phyloP scores from a whole-genome alignment of 2,797 vertebrate species.

The Muscicapa comitata region DNA sequence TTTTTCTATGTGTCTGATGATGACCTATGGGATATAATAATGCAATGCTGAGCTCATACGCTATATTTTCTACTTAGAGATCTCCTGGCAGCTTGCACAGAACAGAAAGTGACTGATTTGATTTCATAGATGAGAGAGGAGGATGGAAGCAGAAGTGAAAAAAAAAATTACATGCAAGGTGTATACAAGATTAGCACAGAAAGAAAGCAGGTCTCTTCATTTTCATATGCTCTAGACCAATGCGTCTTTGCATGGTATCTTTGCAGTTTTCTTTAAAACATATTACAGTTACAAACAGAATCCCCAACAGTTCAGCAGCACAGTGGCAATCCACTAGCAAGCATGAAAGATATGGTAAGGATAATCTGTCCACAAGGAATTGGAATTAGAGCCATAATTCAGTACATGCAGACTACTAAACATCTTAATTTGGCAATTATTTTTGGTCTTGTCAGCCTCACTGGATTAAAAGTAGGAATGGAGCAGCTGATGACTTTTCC shows the following conservation, averaged over 20 bases:
- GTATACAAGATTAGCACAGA: neutral
- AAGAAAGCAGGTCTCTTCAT: neutral
- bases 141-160: neutral
- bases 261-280: neutral
- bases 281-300: neutral
- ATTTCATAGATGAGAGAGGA: neutral
- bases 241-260: neutral
- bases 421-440: neutral
- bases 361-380: neutral
- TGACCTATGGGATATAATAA: neutral
- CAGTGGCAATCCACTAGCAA: neutral
- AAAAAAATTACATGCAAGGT: neutral
- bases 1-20: neutral
- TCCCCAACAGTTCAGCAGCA: neutral
- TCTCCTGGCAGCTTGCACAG: neutral
- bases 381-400: neutral
- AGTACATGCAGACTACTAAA: neutral
- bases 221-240: neutral
- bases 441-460: neutral
- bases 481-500: neutral
- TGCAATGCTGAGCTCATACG: neutral
- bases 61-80: neutral
- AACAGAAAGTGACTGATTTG: neutral
- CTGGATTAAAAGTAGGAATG: neutral
- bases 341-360: neutral